phyloP scores from a whole-genome alignment of 2,113 vertebrate genomes.

The Sporophila hypoxantha region DNA sequence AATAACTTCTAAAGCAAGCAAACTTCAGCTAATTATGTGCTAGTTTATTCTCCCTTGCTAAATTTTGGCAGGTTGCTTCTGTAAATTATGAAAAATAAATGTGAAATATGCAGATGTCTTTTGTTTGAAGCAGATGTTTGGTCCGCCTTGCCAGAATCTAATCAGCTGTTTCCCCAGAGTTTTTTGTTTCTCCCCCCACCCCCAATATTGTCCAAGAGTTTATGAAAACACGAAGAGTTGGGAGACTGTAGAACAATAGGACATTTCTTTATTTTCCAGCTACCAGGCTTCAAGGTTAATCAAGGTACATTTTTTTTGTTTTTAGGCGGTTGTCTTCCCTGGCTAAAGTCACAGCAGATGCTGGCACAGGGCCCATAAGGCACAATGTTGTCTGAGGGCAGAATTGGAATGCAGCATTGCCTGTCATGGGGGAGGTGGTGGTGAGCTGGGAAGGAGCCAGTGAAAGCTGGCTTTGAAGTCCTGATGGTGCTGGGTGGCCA shows the following conservation, averaged over 20 bases:
- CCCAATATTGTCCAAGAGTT: conserved; percentile 75
- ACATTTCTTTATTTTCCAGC: background rate
- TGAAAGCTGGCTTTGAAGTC: background rate
- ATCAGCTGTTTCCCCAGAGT: conserved; percentile 85
- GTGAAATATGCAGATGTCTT: conserved; percentile 99
- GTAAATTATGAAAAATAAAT: conserved; percentile 99
- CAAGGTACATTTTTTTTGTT: background rate
- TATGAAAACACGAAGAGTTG: conserved; percentile 76
- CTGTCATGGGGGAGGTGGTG: background rate
- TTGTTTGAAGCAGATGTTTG: conserved; percentile 99
- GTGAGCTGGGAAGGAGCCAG: background rate
- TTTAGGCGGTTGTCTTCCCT: background rate
- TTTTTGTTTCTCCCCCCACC: background rate
- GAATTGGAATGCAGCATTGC: background rate
- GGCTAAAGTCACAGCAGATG: background rate
- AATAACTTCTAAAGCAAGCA: conserved; percentile 95
- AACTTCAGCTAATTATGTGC: conserved; percentile 95
- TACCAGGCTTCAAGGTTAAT: background rate
- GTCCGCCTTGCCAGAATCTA: conserved; percentile 93
- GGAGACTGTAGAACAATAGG: conserved; percentile 52
- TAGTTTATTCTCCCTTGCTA: conserved; percentile 84
- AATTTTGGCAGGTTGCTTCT: conserved; percentile 94
- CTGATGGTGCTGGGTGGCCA: background rate
- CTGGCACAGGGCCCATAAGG: background rate
- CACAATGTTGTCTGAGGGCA: background rate